Conservation (phyloP, 2,797 vertebrate species). For the Pipistrellus kuhlii region DNA sequence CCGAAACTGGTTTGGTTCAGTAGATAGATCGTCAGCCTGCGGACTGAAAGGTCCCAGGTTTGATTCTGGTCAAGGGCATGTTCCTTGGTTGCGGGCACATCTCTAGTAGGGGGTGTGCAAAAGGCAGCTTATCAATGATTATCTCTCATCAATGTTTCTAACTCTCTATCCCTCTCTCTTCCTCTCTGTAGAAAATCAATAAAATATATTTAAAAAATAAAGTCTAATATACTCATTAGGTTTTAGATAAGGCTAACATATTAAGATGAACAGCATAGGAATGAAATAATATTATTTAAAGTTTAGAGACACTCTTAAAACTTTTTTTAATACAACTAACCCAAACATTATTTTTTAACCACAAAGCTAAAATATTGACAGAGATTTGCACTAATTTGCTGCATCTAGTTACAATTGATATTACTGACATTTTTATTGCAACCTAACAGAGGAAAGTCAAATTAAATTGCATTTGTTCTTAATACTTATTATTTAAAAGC, state of each 20-base stretch:
- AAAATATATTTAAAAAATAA: not conserved
- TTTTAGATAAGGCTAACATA: constrained; percentile 24
- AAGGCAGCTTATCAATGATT: too few relatives aligned
- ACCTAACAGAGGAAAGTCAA: not conserved
- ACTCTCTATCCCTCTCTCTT: too few relatives aligned
- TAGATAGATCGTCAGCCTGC: too few relatives aligned
- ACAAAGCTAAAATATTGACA: not conserved
- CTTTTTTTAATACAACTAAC: not conserved
- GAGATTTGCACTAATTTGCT: not conserved
- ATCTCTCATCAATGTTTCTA: too few relatives aligned
- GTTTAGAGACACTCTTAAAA: not conserved
- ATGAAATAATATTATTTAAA: not conserved
- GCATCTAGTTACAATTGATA: not conserved
- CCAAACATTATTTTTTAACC: not conserved
- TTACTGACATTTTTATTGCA: not conserved
- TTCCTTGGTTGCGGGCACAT: too few relatives aligned
- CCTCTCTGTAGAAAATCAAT: too few relatives aligned
- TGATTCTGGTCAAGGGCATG: too few relatives aligned
- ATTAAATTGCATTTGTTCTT: not conserved
- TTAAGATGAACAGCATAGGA: not conserved
- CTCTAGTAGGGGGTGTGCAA: too few relatives aligned
- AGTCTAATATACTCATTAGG: not conserved
- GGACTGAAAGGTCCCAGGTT: too few relatives aligned
- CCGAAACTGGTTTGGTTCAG: too few relatives aligned
- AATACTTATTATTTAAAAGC: not conserved